A percentile compares a stretch with the other conserved stretches of the same genome.
Evolutionary conservation across 2,113 vertebrate species (phyloP).

Genomic region (sheep (Ovis aries)): DNA sequence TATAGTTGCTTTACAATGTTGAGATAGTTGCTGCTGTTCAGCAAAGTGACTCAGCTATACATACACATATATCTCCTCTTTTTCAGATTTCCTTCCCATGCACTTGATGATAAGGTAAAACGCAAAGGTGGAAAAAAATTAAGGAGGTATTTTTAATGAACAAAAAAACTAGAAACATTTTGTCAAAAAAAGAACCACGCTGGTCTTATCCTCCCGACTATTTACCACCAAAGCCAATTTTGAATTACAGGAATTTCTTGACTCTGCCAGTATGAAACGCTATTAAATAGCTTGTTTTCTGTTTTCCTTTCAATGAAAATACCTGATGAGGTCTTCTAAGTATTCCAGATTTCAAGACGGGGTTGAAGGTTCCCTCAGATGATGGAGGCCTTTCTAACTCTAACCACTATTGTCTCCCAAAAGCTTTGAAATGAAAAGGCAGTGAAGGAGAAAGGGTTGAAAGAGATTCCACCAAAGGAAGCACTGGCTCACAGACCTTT

Average conservation of each 20-base stretch:
- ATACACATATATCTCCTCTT: not conserved
- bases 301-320: not conserved
- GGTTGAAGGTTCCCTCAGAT: not conserved
- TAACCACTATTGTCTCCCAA: conserved; percentile 41
- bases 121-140: conserved; percentile 16
- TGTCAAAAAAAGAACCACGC: not conserved
- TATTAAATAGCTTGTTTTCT: not conserved
- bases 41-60: not conserved
- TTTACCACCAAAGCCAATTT: conserved; percentile 46
- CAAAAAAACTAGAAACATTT: conserved; percentile 1
- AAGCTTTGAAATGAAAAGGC: conserved; percentile 62
- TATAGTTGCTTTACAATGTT: not conserved
- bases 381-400: conserved; percentile 55
- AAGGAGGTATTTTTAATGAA: not conserved
- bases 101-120: conserved; percentile 3
- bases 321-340: not conserved
- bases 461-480: conserved; percentile 80
- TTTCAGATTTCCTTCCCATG: not conserved
- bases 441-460: not conserved
- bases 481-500: conserved; percentile 61
- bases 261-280: not conserved
- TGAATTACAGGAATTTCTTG: not conserved
- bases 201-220: not conserved
- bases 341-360: not conserved
- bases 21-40: not conserved